Conservation (phyloP, 2,113 vertebrate species). For the Actenoides lindsayi region DNA sequence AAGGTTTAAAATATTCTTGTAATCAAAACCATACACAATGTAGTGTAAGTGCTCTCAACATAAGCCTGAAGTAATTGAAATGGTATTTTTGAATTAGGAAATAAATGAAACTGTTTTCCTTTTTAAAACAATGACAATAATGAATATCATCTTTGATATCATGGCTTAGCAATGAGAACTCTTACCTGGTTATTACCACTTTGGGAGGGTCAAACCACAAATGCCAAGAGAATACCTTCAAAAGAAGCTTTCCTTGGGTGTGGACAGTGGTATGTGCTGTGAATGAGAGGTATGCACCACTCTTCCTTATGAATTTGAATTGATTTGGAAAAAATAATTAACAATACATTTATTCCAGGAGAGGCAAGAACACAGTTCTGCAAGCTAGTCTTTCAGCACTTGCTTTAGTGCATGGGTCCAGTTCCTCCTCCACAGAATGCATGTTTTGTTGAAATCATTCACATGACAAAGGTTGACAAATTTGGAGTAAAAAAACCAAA, state of each 20-base stretch:
- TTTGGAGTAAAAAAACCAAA: neutral
- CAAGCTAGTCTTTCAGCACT: neutral
- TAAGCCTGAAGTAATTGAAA: neutral
- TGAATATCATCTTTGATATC: neutral
- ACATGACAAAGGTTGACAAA: neutral
- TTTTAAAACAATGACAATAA: neutral
- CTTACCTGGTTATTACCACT: neutral
- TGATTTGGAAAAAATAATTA: neutral
- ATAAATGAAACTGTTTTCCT: neutral
- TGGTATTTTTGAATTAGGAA: neutral
- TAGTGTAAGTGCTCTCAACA: neutral
- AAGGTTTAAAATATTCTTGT: neutral
- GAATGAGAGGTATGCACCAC: neutral
- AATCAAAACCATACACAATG: neutral
- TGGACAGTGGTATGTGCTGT: neutral
- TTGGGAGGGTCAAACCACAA: neutral
- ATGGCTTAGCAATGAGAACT: neutral
- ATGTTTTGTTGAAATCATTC: neutral
- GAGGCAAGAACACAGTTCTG: neutral
- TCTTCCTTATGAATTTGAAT: neutral
- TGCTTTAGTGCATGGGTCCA: neutral
- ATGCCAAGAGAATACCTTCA: neutral
- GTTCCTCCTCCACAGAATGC: neutral
- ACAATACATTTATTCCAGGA: neutral
- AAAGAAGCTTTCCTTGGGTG: neutral